These are phyloP conservation scores for Spongilla lacustris DNA, from an alignment of 37 sponge, comb jelly and placozoan genomes.

Conservation along the genomic window DNA sequence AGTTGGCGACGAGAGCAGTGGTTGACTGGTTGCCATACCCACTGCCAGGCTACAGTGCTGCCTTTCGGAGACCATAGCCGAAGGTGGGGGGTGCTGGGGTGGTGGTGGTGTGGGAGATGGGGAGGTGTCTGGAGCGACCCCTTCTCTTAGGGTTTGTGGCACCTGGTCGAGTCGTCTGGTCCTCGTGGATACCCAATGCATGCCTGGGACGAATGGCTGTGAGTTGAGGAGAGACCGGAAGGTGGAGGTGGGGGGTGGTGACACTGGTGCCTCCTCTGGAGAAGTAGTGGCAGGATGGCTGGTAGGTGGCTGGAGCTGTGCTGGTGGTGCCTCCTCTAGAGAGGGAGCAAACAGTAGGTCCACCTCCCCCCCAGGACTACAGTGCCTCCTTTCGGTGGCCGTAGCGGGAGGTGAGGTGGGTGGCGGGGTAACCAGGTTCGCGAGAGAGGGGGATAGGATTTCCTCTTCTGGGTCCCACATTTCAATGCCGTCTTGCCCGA, in stretches of 20 bases:
- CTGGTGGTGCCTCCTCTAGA: too few relatives aligned
- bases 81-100: not conserved
- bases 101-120: not conserved
- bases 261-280: not conserved
- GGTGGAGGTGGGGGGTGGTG: not conserved
- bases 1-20: not conserved
- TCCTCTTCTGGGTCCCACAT: too few relatives aligned
- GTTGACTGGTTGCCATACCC: not conserved
- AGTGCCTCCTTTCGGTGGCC: not conserved
- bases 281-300: not conserved
- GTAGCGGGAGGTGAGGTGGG: too few relatives aligned
- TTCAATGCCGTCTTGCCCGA: too few relatives aligned
- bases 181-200: not conserved
- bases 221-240: not conserved
- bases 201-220: not conserved
- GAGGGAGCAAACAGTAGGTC: not conserved
- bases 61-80: not conserved
- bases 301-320: not conserved
- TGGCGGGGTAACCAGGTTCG: too few relatives aligned
- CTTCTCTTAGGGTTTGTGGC: not conserved
- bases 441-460: too few relatives aligned
- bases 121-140: not conserved
- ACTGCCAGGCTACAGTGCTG: not conserved
- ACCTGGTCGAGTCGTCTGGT: not conserved
- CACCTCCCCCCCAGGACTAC: not conserved